Percentiles rank a stretch among this genome's conserved stretches.
These are phyloP conservation scores for Poecilus cupreus DNA, from an alignment of 2,888 invertebrate species.

Conservation along the genomic window DNA sequence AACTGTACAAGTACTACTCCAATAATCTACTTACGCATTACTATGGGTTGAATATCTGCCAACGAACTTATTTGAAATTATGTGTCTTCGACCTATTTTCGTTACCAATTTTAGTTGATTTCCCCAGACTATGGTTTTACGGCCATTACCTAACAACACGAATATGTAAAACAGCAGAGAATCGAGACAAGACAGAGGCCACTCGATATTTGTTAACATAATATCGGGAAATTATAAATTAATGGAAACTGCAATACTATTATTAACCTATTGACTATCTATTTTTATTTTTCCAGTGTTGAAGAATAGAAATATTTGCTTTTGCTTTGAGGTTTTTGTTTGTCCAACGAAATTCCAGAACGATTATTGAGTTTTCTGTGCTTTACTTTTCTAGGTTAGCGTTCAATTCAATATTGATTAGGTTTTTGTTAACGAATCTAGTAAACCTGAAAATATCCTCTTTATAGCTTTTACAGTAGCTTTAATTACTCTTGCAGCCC, in stretches of 20 bases:
- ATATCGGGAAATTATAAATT: not conserved
- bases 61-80: slow-evolving; percentile 7
- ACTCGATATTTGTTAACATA: not conserved
- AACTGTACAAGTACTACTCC: no score
- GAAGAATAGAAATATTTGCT: slow-evolving; percentile 12
- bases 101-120: slow-evolving; percentile 12
- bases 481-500: not conserved
- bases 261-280: slow-evolving; percentile 1
- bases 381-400: slow-evolving; percentile 33
- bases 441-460: not conserved
- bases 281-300: not conserved
- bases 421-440: not conserved
- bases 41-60: not conserved
- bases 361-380: slow-evolving; percentile 21
- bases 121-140: slow-evolving; percentile 15
- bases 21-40: not conserved
- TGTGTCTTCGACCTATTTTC: not conserved
- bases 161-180: slow-evolving; percentile 34
- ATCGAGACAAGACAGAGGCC: slow-evolving; percentile 9
- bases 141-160: slow-evolving; percentile 15
- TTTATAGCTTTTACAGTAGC: not conserved
- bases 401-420: slow-evolving; percentile 38
- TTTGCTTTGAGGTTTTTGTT: slow-evolving; percentile 14
- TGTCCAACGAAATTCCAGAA: not conserved
- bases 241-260: not conserved